Evolutionary conservation across 2,888 invertebrate genomes (phyloP).

Genomic region (Callinectes sapidus): DNA sequence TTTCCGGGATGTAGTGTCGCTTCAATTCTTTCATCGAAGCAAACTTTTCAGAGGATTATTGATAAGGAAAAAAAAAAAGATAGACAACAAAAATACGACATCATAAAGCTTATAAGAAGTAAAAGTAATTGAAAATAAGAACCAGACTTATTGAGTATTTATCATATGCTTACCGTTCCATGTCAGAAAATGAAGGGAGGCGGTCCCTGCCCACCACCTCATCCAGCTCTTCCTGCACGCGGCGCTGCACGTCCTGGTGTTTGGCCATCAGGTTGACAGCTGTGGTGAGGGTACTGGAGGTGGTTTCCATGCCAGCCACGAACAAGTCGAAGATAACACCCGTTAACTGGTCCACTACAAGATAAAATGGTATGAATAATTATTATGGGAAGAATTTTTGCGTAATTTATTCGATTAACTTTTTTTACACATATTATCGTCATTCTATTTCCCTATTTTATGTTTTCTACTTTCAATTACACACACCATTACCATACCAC

Average conservation of each 20-base stretch:
- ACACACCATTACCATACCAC: neutral
- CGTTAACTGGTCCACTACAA: conserved; percentile 31
- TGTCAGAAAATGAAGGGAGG: conserved; percentile 24
- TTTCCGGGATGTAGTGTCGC: no score
- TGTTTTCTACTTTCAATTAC: neutral
- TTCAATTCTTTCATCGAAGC: no score
- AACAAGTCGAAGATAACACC: conserved; percentile 39
- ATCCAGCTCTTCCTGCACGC: conserved; percentile 44
- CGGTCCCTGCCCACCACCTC: conserved; percentile 6
- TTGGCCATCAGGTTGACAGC: conserved; percentile 29
- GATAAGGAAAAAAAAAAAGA: no score
- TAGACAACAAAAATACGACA: no score
- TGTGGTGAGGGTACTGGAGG: conserved; percentile 18
- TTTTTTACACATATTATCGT: neutral
- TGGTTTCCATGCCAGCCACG: conserved; percentile 45
- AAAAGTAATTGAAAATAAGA: no score
- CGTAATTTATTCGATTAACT: no score
- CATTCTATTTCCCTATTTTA: neutral
- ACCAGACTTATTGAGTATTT: no score
- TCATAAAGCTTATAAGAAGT: no score
- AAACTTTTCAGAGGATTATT: no score
- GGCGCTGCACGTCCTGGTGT: conserved; percentile 4
- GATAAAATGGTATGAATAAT: neutral
- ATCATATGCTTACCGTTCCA: conserved; percentile 10
- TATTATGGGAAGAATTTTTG: neutral